These are phyloP conservation scores for Bacillus rossius DNA, from an alignment of 1,140 invertebrate genomes.

Conservation along the genomic window DNA sequence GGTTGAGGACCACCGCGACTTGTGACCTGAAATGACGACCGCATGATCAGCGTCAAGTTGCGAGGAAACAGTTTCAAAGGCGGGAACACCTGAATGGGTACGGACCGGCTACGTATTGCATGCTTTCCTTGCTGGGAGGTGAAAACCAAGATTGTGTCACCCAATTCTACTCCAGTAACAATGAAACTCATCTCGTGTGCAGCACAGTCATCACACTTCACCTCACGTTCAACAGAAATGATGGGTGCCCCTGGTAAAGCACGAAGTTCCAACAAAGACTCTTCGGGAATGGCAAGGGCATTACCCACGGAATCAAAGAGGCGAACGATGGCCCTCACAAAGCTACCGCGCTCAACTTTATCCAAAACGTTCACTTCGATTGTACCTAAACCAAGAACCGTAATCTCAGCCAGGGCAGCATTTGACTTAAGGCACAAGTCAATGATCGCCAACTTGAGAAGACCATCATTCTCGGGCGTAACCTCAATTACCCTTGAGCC, in stretches of 20 bases:
- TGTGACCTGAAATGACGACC: conserved; percentile 63
- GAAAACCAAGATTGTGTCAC: conserved; percentile 26
- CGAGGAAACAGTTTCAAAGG: conserved; percentile 63
- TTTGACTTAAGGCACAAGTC: conserved; percentile 65
- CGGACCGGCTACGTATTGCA: conserved; percentile 14
- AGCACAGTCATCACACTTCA: conserved; percentile 11
- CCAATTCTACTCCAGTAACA: conserved; percentile 24
- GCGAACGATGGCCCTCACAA: conserved; percentile 46
- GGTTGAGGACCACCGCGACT: conserved; percentile 63
- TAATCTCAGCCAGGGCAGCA: conserved; percentile 48
- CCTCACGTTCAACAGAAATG: not conserved
- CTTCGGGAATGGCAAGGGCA: conserved; percentile 47
- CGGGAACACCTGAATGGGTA: conserved; percentile 51
- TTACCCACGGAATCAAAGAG: conserved; percentile 57
- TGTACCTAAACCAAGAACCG: conserved; percentile 58
- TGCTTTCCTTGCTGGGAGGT: conserved; percentile 12
- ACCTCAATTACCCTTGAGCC: conserved; percentile 54
- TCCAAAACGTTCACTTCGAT: conserved; percentile 60
- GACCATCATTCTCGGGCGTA: conserved; percentile 57
- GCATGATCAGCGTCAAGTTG: conserved; percentile 66
- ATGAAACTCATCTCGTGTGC: conserved; percentile 17
- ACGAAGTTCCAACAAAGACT: conserved; percentile 44
- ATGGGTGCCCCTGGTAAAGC: conserved; percentile 31
- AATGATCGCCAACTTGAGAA: conserved; percentile 53
- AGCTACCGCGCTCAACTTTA: conserved; percentile 61